A percentile compares a stretch with the other conserved stretches of the same genome.
Conservation (phyloP, 2,113 vertebrate genomes). For the Maylandia zebra region DNA sequence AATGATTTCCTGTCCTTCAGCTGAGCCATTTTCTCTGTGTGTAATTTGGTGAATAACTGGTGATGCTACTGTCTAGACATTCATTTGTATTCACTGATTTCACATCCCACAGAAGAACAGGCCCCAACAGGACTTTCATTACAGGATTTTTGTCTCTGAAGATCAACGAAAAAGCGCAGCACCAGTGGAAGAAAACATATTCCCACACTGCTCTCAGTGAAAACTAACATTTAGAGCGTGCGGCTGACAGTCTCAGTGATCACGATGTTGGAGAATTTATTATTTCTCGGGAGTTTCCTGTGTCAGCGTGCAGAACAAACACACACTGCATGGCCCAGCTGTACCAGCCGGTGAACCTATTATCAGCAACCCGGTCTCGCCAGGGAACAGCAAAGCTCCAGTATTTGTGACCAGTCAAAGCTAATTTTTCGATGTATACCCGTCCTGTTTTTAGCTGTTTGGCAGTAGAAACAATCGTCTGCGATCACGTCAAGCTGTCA, state of each 20-base stretch:
- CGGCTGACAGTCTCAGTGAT: not conserved
- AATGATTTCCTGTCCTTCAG: slow-evolving; percentile 36
- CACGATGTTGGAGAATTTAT: not conserved
- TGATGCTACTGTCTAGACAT: slow-evolving; percentile 46
- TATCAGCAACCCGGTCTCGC: slow-evolving; percentile 9
- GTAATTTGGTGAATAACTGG: slow-evolving; percentile 45
- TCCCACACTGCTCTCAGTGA: not conserved
- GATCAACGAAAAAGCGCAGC: slow-evolving; percentile 5
- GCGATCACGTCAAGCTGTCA: not conserved
- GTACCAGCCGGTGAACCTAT: not conserved
- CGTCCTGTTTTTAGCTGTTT: not conserved
- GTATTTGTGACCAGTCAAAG: slow-evolving; percentile 4
- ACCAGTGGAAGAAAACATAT: not conserved
- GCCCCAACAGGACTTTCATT: slow-evolving; percentile 42
- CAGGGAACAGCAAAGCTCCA: not conserved
- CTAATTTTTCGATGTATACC: not conserved
- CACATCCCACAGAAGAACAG: slow-evolving; percentile 25
- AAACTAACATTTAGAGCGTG: slow-evolving; percentile 3
- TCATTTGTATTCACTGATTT: slow-evolving; percentile 64
- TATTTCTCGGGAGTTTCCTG: not conserved
- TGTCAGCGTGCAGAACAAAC: not conserved
- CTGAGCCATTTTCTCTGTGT: slow-evolving; percentile 32
- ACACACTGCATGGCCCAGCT: not conserved
- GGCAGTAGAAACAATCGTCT: not conserved
- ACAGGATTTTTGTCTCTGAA: slow-evolving; percentile 32